Conservation (phyloP, 2,113 vertebrate genomes). For the Mola mola region DNA sequence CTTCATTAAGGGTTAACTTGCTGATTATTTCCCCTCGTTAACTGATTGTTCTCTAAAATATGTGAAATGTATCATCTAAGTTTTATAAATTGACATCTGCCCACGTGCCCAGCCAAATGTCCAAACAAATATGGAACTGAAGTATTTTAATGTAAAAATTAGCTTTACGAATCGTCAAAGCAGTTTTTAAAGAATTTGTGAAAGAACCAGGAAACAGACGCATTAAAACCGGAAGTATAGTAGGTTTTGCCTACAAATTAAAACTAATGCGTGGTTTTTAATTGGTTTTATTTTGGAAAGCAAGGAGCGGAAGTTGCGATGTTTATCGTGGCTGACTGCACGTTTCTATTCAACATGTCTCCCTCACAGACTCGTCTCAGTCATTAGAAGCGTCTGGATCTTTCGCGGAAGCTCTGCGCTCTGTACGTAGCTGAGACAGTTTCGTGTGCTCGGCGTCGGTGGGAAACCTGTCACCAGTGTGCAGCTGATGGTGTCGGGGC, state of each 20-base stretch:
- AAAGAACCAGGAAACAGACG: no score
- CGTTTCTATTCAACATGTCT: slow-evolving; percentile 55
- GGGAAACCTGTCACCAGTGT: accelerated
- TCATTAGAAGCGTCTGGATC: slow-evolving; percentile 50
- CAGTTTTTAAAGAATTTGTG: no score
- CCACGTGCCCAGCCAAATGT: no score
- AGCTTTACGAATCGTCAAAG: no score
- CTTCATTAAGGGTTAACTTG: no score
- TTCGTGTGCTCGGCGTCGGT: not conserved
- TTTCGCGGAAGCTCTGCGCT: slow-evolving; percentile 17
- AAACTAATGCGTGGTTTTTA: not conserved
- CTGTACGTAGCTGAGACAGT: slow-evolving; percentile 38
- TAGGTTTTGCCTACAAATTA: slow-evolving; percentile 1
- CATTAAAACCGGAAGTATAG: slow-evolving; percentile 9
- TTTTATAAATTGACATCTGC: no score
- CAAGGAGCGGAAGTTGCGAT: not conserved
- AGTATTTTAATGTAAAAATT: no score
- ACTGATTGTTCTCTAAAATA: no score
- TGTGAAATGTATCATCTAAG: no score
- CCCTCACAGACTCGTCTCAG: slow-evolving; percentile 27
- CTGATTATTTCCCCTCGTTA: no score
- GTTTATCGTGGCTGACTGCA: not conserved
- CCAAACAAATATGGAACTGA: no score
- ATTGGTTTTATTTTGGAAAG: not conserved
- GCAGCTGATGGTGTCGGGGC: not conserved